These are phyloP conservation scores for Mesocricetus auratus DNA, from an alignment of 2,113 vertebrate species.

Conservation along the genomic window DNA sequence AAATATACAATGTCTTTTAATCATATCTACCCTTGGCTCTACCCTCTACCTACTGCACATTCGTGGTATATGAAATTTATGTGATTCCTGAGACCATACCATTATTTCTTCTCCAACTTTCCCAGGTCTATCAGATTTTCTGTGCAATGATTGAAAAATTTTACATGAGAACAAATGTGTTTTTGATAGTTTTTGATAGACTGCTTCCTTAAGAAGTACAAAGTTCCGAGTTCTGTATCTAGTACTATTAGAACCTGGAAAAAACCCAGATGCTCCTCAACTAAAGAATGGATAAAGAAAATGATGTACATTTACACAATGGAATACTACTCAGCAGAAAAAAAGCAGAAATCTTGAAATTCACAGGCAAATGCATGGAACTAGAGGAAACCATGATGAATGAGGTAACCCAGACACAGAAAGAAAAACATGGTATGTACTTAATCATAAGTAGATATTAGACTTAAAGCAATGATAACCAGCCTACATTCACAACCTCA, in stretches of 20 bases:
- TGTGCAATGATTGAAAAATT: not conserved
- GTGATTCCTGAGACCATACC: not conserved
- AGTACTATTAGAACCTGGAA: not conserved
- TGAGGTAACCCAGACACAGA: too few relatives aligned
- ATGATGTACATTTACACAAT: too few relatives aligned
- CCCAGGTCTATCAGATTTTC: not conserved
- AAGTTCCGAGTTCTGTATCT: not conserved
- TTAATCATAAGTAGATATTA: too few relatives aligned
- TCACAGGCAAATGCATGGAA: too few relatives aligned
- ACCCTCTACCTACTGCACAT: fast-evolving
- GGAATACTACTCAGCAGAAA: too few relatives aligned
- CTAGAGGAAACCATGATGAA: too few relatives aligned
- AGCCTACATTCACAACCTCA: too few relatives aligned
- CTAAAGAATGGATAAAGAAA: too few relatives aligned
- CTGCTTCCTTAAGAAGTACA: not conserved
- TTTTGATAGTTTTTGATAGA: not conserved
- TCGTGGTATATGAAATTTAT: not conserved
- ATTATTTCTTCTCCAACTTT: not conserved
- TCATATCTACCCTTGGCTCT: not conserved
- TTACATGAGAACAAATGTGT: not conserved
- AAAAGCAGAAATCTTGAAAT: too few relatives aligned
- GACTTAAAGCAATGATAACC: too few relatives aligned
- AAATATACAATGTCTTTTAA: not conserved
- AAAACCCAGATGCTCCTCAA: too few relatives aligned
- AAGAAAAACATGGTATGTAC: too few relatives aligned